These are phyloP conservation scores for Nasonia oneida DNA, from an alignment of 2,888 invertebrate genomes.

Conservation along the genomic window DNA sequence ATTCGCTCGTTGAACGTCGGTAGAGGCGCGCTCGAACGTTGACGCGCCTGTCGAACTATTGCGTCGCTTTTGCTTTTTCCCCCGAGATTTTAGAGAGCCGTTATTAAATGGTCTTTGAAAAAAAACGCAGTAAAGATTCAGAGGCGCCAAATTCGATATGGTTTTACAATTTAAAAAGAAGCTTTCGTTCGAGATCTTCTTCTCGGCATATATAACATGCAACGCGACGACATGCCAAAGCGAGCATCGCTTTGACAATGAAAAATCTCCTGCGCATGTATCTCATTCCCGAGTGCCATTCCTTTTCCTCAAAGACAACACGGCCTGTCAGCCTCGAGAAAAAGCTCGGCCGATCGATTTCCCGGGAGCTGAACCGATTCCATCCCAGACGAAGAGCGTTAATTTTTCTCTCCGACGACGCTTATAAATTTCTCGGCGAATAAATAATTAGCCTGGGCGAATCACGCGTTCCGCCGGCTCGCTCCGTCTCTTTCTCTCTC, in stretches of 20 bases:
- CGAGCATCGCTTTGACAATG: not conserved
- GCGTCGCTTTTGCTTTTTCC: not conserved
- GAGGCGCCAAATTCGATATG: not conserved
- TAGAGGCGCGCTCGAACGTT: conserved; percentile 4
- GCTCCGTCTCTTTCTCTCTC: not conserved
- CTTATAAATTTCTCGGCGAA: conserved; percentile 53
- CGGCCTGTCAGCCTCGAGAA: not conserved
- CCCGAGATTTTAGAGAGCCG: not conserved
- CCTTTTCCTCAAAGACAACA: not conserved
- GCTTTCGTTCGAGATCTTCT: no score
- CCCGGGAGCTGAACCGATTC: not conserved
- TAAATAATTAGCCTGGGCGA: conserved; percentile 67
- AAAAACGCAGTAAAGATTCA: no score
- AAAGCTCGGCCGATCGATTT: not conserved
- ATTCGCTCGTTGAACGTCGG: conserved; percentile 7
- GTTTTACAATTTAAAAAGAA: no score
- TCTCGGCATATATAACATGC: not conserved
- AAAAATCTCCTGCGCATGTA: not conserved
- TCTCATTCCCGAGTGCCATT: not conserved
- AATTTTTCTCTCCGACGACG: not conserved
- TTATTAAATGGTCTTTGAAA: not conserved
- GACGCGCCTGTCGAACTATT: conserved; percentile 7
- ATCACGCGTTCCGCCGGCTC: conserved; percentile 18
- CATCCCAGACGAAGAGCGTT: not conserved
- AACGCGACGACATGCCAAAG: not conserved